Evolutionary conservation across 2,113 vertebrate genomes (phyloP).

Genomic region (human (Homo sapiens)): GRCh38 chrX:109456001-109456500

Average conservation of each 20-base stretch:
- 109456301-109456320: slow-evolving; percentile 37
- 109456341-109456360: background rate
- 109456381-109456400: slow-evolving; percentile 38
- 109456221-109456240: slow-evolving; percentile 19
- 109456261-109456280: slow-evolving; percentile 31
- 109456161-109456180: background rate
- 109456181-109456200: background rate
- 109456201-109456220: background rate
- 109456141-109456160: background rate
- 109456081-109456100: background rate
- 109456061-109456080: background rate
- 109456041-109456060: background rate
- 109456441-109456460: slow-evolving; percentile 15
- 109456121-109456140: background rate
- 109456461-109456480: slow-evolving; percentile 45
- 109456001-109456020: background rate
- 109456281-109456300: slow-evolving; percentile 44
- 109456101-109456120: slow-evolving; percentile 11
- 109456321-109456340: slow-evolving; percentile 63
- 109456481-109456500: background rate
- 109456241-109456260: background rate
- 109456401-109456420: slow-evolving; percentile 48
- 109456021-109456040: background rate
- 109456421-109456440: slow-evolving; percentile 50
- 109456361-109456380: background rate